Base-by-base conservation (phyloP, 2,888 invertebrate genomes). In the Metellina segmentata region DNA sequence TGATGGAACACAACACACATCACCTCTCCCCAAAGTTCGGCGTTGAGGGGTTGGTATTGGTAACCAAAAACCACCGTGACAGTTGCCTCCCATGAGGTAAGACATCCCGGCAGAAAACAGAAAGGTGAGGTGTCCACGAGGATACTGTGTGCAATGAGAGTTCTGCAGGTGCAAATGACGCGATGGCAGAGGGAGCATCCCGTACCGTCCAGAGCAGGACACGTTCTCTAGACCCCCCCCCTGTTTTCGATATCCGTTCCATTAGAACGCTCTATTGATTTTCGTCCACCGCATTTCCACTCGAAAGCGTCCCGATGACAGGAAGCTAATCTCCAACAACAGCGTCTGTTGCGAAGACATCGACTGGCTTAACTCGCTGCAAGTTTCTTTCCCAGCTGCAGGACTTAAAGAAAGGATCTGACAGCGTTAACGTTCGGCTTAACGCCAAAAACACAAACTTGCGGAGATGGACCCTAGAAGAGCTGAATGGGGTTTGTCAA, bases 181-280 rank as follows among this genome's bases (percentile, higher is more conserved):
- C 85, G 19, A 49, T 48, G 49, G n/a, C 34, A 48, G 61, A 81
- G 81, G 70, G 61, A n/a, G n/a, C 51, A 74, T 74, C 81, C 72
- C 61, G 88, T 53, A 74, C 72, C 16, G 72, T 81, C 70, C 70
- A 9, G 77, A 70, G 34, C 52, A 71, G 34, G 34, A 34, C 34
- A 34, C 34, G 61, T 70, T 48, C 89, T n/a, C 20, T 70, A 89
- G 89, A 61, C 61, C 61, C 61, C 16, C 61, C 61, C 61, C 16
- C 61, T 61, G 61, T 89, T 89, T 89, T 82, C 89, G 89, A 89
- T 89, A 89, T 89, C 89, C 70, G 69, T 89, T 89, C 89, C 89
- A 89, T 77, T 82, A 89, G 82, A 89, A 82, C 89, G 82, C 82
- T 89, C 82, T 82, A 89, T 89, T 89, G 89, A 89, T 89, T 89